These are phyloP conservation scores for Abscondita cerata DNA, from an alignment of 2,888 invertebrate genomes.

Conservation along the genomic window DNA sequence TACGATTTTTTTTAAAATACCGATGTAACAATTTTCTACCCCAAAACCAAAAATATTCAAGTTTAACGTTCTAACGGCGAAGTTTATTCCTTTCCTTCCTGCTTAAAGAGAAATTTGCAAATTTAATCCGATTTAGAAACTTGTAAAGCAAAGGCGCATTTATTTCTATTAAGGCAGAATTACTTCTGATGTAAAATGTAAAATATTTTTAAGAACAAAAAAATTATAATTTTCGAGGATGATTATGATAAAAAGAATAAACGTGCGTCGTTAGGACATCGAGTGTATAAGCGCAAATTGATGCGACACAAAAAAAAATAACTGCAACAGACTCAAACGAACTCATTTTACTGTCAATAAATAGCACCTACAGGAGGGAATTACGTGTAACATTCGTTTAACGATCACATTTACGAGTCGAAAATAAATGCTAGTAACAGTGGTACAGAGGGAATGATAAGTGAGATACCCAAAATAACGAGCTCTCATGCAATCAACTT, in stretches of 20 bases:
- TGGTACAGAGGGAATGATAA: constrained; percentile 20
- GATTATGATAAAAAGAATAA: not conserved
- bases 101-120: too few species aligned
- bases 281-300: constrained; percentile 20
- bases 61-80: constrained; percentile 4
- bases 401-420: constrained; percentile 33
- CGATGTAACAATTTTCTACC: constrained; percentile 16
- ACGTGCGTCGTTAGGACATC: constrained; percentile 23
- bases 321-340: constrained; percentile 25
- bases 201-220: not conserved
- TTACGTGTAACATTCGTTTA: constrained; percentile 34
- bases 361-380: constrained; percentile 37
- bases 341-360: constrained; percentile 33
- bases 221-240: not conserved
- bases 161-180: too few species aligned
- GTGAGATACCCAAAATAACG: constrained; percentile 29
- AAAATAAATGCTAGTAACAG: constrained; percentile 30
- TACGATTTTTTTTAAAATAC: constrained; percentile 3
- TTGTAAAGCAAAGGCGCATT: too few species aligned
- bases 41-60: not conserved
- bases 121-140: too few species aligned
- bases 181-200: too few species aligned
- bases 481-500: constrained; percentile 32
- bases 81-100: not conserved
- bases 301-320: constrained; percentile 15